Evolutionary conservation across 1,140 invertebrate species (phyloP), one percentile per base, ranked within the genome.

Genomic region (Alviniconcha marisindica): DNA sequence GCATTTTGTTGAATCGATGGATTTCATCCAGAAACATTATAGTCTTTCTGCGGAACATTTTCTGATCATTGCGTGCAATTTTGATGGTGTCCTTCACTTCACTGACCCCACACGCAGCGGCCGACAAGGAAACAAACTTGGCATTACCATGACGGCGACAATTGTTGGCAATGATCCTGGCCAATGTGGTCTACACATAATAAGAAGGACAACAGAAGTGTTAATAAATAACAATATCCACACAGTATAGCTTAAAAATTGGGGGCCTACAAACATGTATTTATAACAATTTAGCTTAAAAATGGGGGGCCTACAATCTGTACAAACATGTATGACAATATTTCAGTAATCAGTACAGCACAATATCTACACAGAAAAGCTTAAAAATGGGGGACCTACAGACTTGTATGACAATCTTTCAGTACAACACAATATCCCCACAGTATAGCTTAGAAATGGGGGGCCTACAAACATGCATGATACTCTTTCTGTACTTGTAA

Each of bases 1-100:
- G 96, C 74, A 95, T 91, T 93, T 97, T 97, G 92, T 97, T 97
- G 87, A 97, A 97, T 51, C 96, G 94, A 91, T 97, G 97, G 88
- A 97, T 97, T 93, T 97, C 97, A 94, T 97, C 97, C 95, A 97
- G 96, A 90, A 97, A 97, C 21, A 97, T 92, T 74, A 97, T 94
- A 54, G 96, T 97, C 88, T 94, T 95, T 84, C 95, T 94, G 84
- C 95, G 95, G 88, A 93, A 89, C 88, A 92, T 89, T 88, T 95
- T 95, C 56, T 94, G 89, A 88, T 97, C 96, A 92, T 96, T 96
- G 90, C 95, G 95, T 24, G 96, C 96, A n/a, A 95, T 90, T 87
- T 95, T 95, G 14, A 96, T 94, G 0, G 95, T 94, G 92, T 96
- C 95, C 90, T 96, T 96, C 0, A 97, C 95, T 91, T 97, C 96